Evolutionary conservation across 2,888 invertebrate genomes (phyloP).

Genomic region (Euspilapteryx auroguttella): DNA sequence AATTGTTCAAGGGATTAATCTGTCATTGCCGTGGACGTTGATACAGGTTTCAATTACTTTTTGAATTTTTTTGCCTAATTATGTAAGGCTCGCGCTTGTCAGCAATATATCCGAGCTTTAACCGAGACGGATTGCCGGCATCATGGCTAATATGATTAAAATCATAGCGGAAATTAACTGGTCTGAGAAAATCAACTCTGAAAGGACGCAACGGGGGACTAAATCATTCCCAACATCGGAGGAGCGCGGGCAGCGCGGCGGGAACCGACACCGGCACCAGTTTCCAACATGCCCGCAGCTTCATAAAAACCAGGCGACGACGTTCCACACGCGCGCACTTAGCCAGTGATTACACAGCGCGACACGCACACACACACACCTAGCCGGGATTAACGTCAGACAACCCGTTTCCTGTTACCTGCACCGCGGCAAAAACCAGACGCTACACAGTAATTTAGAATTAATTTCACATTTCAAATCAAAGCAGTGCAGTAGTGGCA

Average conservation of each 20-base stretch:
- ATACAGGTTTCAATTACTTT: too few relatives aligned
- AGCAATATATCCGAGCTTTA: too few relatives aligned
- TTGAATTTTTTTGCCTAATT: too few relatives aligned
- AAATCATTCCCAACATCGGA: conserved; percentile 42
- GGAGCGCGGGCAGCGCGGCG: conserved; percentile 5
- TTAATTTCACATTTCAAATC: conserved; percentile 46
- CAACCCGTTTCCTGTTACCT: conserved; percentile 59
- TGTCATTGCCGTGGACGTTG: conserved; percentile 37
- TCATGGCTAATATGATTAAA: conserved; percentile 7
- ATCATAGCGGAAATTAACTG: conserved; percentile 41
- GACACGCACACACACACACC: conserved; percentile 22
- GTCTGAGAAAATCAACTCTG: conserved; percentile 38
- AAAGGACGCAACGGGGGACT: conserved; percentile 23
- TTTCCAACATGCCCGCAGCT: conserved; percentile 18
- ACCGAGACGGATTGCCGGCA: neutral
- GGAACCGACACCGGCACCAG: conserved; percentile 9
- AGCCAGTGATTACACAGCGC: conserved; percentile 31
- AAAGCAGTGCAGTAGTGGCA: conserved; percentile 12
- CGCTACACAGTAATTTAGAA: conserved; percentile 40
- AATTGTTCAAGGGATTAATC: conserved; percentile 19
- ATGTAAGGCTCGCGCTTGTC: too few relatives aligned
- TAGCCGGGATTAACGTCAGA: conserved; percentile 38
- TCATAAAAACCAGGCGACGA: conserved; percentile 35
- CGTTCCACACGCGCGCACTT: conserved; percentile 27
- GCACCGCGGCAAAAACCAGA: conserved; percentile 43